Conservation (phyloP, 2,888 invertebrate species). For the Callyntrura sp. region DNA sequence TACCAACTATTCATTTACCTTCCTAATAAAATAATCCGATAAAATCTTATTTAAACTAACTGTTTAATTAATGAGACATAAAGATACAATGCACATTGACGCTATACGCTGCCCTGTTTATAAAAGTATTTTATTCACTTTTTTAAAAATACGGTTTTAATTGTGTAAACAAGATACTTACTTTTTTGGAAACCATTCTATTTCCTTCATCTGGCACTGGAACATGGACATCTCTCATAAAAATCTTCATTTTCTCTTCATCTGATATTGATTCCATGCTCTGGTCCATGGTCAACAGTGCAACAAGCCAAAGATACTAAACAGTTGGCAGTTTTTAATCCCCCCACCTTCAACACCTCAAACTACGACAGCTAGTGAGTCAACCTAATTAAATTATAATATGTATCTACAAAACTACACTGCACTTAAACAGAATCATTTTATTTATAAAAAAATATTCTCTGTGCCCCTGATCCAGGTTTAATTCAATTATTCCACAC, state of each 20-base stretch:
- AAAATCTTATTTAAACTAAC: no score
- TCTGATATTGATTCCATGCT: slow-evolving; percentile 42
- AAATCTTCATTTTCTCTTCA: slow-evolving; percentile 55
- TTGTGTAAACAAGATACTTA: slow-evolving; percentile 19
- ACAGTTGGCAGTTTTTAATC: not conserved
- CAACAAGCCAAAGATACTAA: not conserved
- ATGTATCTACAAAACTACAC: not conserved
- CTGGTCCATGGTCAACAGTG: slow-evolving; percentile 41
- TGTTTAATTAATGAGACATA: no score
- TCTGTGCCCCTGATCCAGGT: not conserved
- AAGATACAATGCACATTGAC: no score
- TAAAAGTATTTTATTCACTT: no score
- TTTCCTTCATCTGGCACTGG: slow-evolving; percentile 49
- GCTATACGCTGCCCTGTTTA: no score
- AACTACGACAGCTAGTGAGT: not conserved
- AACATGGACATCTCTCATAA: slow-evolving; percentile 62
- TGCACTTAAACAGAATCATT: not conserved
- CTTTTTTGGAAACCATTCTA: slow-evolving; percentile 64
- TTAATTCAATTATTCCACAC: not conserved
- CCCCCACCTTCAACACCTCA: not conserved
- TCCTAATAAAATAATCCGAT: no score
- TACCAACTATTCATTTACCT: no score
- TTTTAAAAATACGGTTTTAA: no score
- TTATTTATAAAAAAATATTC: not conserved
- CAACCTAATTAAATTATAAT: not conserved